These are phyloP conservation scores for Phalloptychus januarius DNA, from an alignment of 2,797 vertebrate genomes.

Conservation along the genomic window DNA sequence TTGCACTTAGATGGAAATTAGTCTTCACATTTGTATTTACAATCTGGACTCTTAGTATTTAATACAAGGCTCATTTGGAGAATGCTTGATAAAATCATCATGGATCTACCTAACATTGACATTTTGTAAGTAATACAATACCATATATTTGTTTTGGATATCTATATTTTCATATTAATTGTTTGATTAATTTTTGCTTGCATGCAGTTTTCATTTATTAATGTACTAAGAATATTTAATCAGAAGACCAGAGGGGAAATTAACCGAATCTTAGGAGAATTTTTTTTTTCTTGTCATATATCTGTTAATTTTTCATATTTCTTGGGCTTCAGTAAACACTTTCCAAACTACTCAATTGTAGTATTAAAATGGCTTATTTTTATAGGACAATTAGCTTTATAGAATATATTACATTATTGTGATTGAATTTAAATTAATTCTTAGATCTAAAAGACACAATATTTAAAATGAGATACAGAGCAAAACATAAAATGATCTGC, in stretches of 20 bases:
- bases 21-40: constrained; percentile 30
- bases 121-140: constrained; percentile 69
- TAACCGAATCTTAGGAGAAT: not conserved
- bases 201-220: constrained; percentile 25
- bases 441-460: not conserved
- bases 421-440: not conserved
- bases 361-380: not conserved
- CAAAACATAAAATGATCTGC: too few species aligned
- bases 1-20: constrained; percentile 59
- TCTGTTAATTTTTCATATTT: not conserved
- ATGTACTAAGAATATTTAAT: constrained; percentile 8
- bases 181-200: constrained; percentile 28
- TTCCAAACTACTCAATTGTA: constrained; percentile 19
- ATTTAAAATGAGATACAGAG: not conserved
- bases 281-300: constrained; percentile 11
- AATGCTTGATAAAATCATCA: constrained; percentile 55
- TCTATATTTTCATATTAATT: constrained; percentile 21
- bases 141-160: constrained; percentile 20
- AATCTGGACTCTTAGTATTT: constrained; percentile 44
- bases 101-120: constrained; percentile 63
- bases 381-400: not conserved
- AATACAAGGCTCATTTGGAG: constrained; percentile 49
- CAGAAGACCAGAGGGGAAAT: constrained; percentile 6
- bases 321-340: constrained; percentile 18
- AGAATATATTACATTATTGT: not conserved